Base-by-base conservation (phyloP, 2,888 invertebrate genomes). In the Himalopsyche tibetana region DNA sequence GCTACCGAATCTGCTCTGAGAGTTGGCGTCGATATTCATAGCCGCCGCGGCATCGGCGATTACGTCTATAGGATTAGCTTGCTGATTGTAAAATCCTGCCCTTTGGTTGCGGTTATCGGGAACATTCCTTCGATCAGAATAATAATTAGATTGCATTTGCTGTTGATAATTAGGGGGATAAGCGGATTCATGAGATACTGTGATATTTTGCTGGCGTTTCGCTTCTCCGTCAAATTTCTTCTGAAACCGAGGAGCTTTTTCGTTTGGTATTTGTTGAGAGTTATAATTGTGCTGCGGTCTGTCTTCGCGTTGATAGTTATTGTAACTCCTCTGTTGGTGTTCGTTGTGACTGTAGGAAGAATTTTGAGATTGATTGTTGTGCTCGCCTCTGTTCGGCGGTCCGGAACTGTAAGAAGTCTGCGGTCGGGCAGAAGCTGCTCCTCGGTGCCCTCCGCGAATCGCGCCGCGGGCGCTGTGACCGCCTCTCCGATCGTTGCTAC, bases 161-260 rank as follows among this genome's bases (percentile, higher is more conserved):
- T 87, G 84, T 83, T 87, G 88, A 28, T 87, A 84, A 36, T 87
- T 82, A 55, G 87, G 88, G 11, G 87, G 88, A 88, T 90, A 92
- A 9, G 86, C 82, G 56, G 85, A 63, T 84, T 87, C 83, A 55
- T 86, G 89, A 89, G 90, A 55, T 87, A 87, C 84, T 91, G 91
- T 85, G 6, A 86, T 84, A 51, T 84, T 87, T 87, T 88, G 63
- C 69, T 89, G 88, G 82, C 92, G 92, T 89, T 92, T 93, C 87
- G 92, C 92, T 89, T 92, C 92, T 88, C 93, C 93, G 81, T 93
- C 93, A 55, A 92, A 89, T 89, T 94, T 94, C 89, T 92, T 93
- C 89, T 95, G 95, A 90, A 95, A 95, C 86, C 95, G 91, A 5
- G 95, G 95, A 38, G 95, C 94, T 89, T 94, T 95, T 89, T 94